phyloP scores from a whole-genome alignment of 2,113 vertebrate species.

The Verasper variegatus region DNA sequence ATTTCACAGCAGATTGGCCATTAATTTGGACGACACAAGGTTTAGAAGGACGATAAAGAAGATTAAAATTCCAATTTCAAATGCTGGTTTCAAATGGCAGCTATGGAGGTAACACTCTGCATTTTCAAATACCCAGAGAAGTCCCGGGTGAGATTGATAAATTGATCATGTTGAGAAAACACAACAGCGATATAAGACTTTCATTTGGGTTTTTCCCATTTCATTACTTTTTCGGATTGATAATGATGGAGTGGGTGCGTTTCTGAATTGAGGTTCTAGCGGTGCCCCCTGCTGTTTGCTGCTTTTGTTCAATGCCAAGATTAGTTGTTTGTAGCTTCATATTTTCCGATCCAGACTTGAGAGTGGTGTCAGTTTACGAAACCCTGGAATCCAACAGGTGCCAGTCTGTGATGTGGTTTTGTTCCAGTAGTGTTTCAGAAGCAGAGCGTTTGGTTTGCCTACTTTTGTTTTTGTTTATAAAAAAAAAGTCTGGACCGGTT shows the following conservation, averaged over 20 bases:
- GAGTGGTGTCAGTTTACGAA: too few relatives aligned
- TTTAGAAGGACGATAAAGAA: conserved; percentile 11
- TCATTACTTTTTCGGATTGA: neutral
- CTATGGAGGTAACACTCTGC: conserved; percentile 16
- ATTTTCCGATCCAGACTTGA: too few relatives aligned
- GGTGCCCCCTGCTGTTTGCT: neutral
- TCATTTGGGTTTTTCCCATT: neutral
- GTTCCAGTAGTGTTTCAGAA: too few relatives aligned
- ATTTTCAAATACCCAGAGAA: conserved; percentile 17
- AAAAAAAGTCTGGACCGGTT: too few relatives aligned
- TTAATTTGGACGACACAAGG: neutral
- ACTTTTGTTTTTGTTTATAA: too few relatives aligned
- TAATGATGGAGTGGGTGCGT: neutral
- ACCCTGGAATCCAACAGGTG: too few relatives aligned
- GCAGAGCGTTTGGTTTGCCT: too few relatives aligned
- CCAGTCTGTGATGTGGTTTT: too few relatives aligned
- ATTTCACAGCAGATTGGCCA: neutral
- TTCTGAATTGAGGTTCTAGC: neutral
- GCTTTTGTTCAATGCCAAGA: neutral
- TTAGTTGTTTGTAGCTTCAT: too few relatives aligned
- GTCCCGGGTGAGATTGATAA: neutral
- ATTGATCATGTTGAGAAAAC: neutral
- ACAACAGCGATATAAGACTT: neutral
- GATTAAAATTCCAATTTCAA: conserved; percentile 26
- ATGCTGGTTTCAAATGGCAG: conserved; percentile 10